Base-by-base conservation (phyloP, 2,888 invertebrate species). In the Acronicta aceris region DNA sequence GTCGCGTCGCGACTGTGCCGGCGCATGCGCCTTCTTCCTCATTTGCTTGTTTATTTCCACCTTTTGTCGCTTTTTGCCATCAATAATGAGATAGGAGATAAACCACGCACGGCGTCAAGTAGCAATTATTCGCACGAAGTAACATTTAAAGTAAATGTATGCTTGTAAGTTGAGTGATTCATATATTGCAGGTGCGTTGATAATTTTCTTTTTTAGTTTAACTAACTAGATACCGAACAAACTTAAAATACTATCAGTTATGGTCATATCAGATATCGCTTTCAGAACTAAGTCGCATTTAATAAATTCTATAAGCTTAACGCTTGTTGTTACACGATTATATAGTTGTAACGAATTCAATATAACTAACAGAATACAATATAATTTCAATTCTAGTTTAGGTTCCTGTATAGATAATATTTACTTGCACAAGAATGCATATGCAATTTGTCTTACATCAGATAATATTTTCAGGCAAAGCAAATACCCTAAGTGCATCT, bases 1-100 rank as follows among this genome's bases (percentile, higher is more conserved):
- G 85, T 77, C 85, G 84, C 84, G 83, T 61, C 81, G 80, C 81
- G 85, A 90, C 90, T 88, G 88, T 76, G 74, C 61, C 66, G 65
- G 68, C 76, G 79, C 76, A 74, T 74, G 78, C 83, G 75, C 79
- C 71, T 70, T 80, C 71, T 70, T 80, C 70, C 64, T 65, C 75
- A 64, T 73, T 66, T 78, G 71, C 71, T 77, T 72, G 67, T 76
- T 78, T 75, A 69, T 73, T 68, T 70, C 65, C 60, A 68, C 67
- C 69, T 73, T 80, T 80, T 80, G 73, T 71, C 60, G 59, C 59
- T 72, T 69, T 72, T 73, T 66, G 65, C 71, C 71, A 68, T 59
- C 63, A 66, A 59, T 65, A 65, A 60, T 58, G 48, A 66, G 67
- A 73, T 59, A 62, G 65, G 33, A 64, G 63, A 70, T 76, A 70